Evolutionary conservation across 2,113 vertebrate species (phyloP).

Genomic region (Mionectes macconnelli): DNA sequence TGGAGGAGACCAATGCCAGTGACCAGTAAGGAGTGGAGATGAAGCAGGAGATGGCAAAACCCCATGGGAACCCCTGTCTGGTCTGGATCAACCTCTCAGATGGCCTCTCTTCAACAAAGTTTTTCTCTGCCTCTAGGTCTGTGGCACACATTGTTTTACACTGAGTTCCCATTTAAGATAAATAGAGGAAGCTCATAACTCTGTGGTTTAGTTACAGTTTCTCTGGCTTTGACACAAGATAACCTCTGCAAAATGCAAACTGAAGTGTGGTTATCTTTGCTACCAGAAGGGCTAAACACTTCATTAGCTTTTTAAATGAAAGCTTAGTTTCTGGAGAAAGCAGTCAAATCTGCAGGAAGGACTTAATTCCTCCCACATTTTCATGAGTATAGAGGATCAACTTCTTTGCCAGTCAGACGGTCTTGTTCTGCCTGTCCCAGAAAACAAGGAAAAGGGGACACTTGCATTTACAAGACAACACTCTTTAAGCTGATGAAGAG

Average conservation of each 20-base stretch:
- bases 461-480: not conserved
- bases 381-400: slow-evolving; percentile 41
- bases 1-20: not conserved
- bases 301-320: slow-evolving; percentile 68
- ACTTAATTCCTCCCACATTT: slow-evolving; percentile 55
- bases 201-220: not conserved
- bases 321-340: slow-evolving; percentile 12
- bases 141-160: not conserved
- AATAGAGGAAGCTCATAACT: not conserved
- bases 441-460: not conserved
- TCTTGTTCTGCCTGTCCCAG: slow-evolving; percentile 18
- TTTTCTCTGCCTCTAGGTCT: not conserved
- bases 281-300: slow-evolving; percentile 56
- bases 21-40: not conserved
- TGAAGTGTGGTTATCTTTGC: slow-evolving; percentile 47
- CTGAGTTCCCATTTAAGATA: not conserved
- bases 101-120: not conserved
- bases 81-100: not conserved
- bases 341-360: slow-evolving; percentile 33
- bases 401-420: not conserved
- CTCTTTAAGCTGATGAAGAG: not conserved
- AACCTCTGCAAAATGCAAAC: not conserved
- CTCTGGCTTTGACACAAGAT: slow-evolving; percentile 9
- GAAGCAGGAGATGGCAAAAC: not conserved
- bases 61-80: fast-evolving